phyloP scores from a whole-genome alignment of 2,888 invertebrate genomes.

The Cheilosia variabilis region DNA sequence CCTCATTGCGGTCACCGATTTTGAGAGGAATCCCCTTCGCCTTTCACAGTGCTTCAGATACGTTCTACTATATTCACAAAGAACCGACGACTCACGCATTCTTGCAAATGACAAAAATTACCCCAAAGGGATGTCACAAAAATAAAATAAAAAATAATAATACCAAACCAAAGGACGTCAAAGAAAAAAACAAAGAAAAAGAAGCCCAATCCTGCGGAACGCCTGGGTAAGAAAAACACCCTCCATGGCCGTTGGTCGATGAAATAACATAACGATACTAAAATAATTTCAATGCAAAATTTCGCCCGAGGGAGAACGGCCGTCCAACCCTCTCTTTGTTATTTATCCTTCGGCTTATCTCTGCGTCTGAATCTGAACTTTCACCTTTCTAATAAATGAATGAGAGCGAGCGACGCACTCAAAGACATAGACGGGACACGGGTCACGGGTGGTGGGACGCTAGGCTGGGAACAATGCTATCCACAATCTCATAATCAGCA shows the following conservation, averaged over 20 bases:
- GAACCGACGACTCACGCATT: conserved; percentile 38
- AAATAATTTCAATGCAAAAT: conserved; percentile 63
- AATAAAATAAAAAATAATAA: conserved; percentile 38
- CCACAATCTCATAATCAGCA: conserved; percentile 67
- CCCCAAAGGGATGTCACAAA: conserved; percentile 56
- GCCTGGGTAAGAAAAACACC: conserved; percentile 10
- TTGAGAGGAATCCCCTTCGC: conserved; percentile 25
- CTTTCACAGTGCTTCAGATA: conserved; percentile 6
- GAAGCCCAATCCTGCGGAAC: conserved; percentile 1
- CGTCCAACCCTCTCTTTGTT: not conserved
- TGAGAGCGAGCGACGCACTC: not conserved
- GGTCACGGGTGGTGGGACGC: not conserved
- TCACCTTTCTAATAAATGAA: conserved; percentile 66
- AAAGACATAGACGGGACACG: not conserved
- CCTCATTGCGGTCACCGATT: conserved; percentile 60
- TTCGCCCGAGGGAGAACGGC: conserved; percentile 21
- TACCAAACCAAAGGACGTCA: conserved; percentile 48
- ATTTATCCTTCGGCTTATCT: conserved; percentile 15
- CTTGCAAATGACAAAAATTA: conserved; percentile 57
- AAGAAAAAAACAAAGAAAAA: not conserved
- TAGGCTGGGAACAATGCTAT: conserved; percentile 28
- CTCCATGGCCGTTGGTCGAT: conserved; percentile 26
- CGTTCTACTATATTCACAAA: conserved; percentile 36
- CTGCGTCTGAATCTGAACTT: conserved; percentile 47
- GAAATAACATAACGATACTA: conserved; percentile 60